A percentile compares a stretch with the other conserved stretches of the same genome.
Conservation (phyloP, 2,113 vertebrate species). For the Vulpes ferrilata region DNA sequence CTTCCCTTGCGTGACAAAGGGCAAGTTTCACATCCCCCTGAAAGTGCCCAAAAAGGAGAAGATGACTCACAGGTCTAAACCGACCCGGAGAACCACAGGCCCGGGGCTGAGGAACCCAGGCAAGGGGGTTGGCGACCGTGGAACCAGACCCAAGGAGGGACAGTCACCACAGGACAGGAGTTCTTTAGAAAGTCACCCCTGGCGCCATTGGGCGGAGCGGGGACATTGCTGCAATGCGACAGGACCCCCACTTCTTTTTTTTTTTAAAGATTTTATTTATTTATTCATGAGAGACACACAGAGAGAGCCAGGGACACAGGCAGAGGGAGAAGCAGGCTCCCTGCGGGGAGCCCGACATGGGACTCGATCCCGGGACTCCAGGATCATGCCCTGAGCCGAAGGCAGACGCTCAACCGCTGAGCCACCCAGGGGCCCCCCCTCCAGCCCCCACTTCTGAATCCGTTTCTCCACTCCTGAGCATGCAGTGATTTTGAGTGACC, state of each 20-base stretch:
- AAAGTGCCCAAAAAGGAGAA: slow-evolving; percentile 72
- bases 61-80: slow-evolving; percentile 11
- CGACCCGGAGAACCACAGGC: not conserved
- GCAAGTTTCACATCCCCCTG: slow-evolving; percentile 72
- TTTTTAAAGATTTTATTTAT: too few species aligned
- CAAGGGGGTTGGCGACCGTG: accelerated
- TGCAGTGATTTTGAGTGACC: not conserved
- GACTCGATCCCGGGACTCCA: too few species aligned
- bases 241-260: not conserved
- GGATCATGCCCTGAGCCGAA: too few species aligned
- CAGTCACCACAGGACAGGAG: accelerated
- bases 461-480: accelerated
- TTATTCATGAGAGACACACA: too few species aligned
- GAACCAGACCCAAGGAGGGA: accelerated
- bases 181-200: too few species aligned
- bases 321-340: too few species aligned
- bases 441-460: accelerated
- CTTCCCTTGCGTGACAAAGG: slow-evolving; percentile 57
- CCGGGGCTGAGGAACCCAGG: accelerated
- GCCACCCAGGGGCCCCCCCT: too few species aligned
- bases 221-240: accelerated
- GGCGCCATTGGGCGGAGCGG: accelerated
- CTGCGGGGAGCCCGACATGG: too few species aligned
- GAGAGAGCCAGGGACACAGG: too few species aligned
- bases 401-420: too few species aligned